Evolutionary conservation across 2,888 invertebrate species (phyloP), one percentile per base, ranked within the genome.

Genomic region (Alitta virens): DNA sequence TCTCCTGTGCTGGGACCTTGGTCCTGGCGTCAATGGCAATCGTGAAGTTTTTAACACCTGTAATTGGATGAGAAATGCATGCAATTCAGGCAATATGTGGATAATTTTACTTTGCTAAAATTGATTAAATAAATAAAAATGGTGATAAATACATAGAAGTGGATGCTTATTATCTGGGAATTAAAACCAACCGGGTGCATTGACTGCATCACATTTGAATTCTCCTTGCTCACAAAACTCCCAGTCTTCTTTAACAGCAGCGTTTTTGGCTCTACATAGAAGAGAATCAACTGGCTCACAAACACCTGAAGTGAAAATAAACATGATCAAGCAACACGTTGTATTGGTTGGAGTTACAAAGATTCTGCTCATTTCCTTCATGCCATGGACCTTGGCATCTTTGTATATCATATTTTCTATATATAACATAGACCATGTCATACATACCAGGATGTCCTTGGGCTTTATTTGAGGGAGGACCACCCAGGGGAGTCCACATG

Each of bases 1-100:
- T 62, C 40, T 56, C 62, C 1, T 16, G 21, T 5, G 56, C n/a
- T 1, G 62, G 62, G 1, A 62, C 56, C 40, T 18, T 24, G 2
- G 56, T 62, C 25, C 25, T 12, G 12, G 33, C 14, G 14, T 42
- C n/a, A 25, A 56, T 25, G 12, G 40, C 14, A 12, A 56, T 14
- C 24, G 40, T 56, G 1, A 43, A 42, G 3, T 56, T 40, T n/a
- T 18, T 14, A 21, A 56, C 56, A 40, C 18, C 56, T 56, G 43
- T 21, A 42, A 7, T 21, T 9, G 52, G 12, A 12, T 12, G 12
- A 33, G 33, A n/a, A n/a, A n/a, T n/a, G n/a, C n/a, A n/a, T n/a
- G n/a, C n/a, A n/a, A n/a, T n/a, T n/a, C n/a, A n/a, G n/a, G n/a
- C n/a, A n/a, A n/a, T n/a, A 40, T 40, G 40, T 40, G 40, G 40